Base-by-base conservation (phyloP, 2,888 invertebrate genomes). In the Tanytarsus gracilentus region DNA sequence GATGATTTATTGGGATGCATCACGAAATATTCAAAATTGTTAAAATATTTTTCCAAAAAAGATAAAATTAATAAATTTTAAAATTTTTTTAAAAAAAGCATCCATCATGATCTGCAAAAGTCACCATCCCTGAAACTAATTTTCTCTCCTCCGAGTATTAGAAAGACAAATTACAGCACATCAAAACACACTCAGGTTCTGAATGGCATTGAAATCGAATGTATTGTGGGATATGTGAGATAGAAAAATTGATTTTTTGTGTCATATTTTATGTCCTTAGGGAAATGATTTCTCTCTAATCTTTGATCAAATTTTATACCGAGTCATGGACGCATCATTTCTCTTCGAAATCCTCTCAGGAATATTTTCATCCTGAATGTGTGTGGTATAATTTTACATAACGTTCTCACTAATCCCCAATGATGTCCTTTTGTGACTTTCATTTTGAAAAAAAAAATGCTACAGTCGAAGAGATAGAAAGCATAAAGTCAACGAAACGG, bases 141-240 rank as follows among this genome's bases (percentile, higher is more conserved):
- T 30, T 30, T 30, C 30, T 9, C 6, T 30, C 30, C 30, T 49
- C 25, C 11, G 14, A 18, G 14, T n/a, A 25, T 26, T n/a, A 49
- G 49, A 25, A 49, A 18, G 49, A 49, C 49, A 27, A 49, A 49
- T 49, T 49, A 27, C 27, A 26, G 49, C 25, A 44, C 25, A 49
- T 25, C 25, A 49, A 49, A 25, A 49, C 49, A 49, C 11, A 49
- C n/a, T 14, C 21, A 18, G 23, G 5, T 23, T 18, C 18, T 44
- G 44, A 44, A 44, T 5, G 23, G 21, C 18, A 33, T 14, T 6
- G 36, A 36, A n/a, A n/a, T n/a, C n/a, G n/a, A n/a, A n/a, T n/a
- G n/a, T n/a, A n/a, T n/a, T n/a, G n/a, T n/a, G n/a, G n/a, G n/a
- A n/a, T n/a, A n/a, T n/a, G n/a, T n/a, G n/a, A n/a, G n/a, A n/a